Base-by-base conservation (phyloP, 1,140 invertebrate genomes). In the Parapsyche elsis region DNA sequence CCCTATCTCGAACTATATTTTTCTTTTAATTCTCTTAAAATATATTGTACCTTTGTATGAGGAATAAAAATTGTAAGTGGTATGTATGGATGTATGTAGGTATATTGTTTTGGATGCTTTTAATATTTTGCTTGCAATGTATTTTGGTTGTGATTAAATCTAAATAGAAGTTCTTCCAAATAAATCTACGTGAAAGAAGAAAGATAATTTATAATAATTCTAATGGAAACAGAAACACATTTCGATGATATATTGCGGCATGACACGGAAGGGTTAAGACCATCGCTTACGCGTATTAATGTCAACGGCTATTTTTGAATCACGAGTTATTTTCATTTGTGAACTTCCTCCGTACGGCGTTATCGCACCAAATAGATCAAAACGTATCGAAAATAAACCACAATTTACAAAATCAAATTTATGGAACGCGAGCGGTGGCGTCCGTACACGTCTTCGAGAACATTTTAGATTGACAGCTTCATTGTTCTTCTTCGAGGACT, bases 141-240 rank as follows among this genome's bases (percentile, higher is more conserved):
- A 67, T 23, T 67, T 21, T 4, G 24, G 61, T 7, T n/a, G 1
- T 23, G 61, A 67, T 67, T 16, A 5, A 53, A 53, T 14, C 10
- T 12, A 53, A 53, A 16, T 53, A 53, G 16, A 53, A 53, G 4
- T 5, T 16, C 49, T 53, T 16, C 16, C 16, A 53, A 67, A 67
- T 67, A 67, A 67, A 67, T 67, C 16, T 16, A 53, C 10, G 16
- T 53, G 64, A 74, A 74, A 78, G 45, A 70, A 21, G 45, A 71
- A 71, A 24, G 71, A 78, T 76, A 82, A 82, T 80, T 82, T 78
- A 82, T 80, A 82, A 78, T 79, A 61, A 79, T 73, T 10, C 19
- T 82, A 64, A 80, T 80, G 67, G 45, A 82, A 77, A 77, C 30
- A 38, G 76, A 78, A 82, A 82, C 61, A 80, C 78, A 80, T 82